phyloP scores from a whole-genome alignment of 2,113 vertebrate genomes.

The Tinamus guttatus region DNA sequence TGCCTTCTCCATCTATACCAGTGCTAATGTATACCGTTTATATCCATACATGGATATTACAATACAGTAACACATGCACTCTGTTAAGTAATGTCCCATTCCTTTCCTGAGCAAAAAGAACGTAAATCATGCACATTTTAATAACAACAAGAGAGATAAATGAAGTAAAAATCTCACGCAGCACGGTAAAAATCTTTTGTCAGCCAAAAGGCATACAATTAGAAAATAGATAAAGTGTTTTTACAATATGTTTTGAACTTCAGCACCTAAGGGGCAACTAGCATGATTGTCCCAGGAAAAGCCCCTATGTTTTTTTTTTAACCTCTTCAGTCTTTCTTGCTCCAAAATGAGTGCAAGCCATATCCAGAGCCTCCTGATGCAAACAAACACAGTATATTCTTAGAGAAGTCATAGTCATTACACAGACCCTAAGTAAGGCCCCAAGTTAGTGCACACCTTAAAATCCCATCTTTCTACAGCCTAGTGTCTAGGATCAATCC shows the following conservation, averaged over 20 bases:
- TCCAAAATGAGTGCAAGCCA: background rate
- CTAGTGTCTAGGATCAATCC: background rate
- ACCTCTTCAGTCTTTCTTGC: background rate
- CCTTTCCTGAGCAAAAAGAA: background rate
- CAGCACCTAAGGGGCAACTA: background rate
- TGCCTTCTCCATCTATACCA: conserved; percentile 10
- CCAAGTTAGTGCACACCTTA: too few relatives aligned
- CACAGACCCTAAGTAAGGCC: accelerated
- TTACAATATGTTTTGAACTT: too few relatives aligned
- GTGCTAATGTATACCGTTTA: background rate
- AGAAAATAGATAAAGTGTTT: background rate
- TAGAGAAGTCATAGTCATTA: background rate
- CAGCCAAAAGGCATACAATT: background rate
- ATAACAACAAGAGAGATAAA: background rate
- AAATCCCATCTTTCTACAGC: background rate
- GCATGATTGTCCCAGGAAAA: background rate
- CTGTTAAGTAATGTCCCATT: background rate
- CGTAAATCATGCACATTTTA: background rate
- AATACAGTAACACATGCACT: background rate
- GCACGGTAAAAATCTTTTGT: background rate
- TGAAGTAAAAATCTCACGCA: background rate
- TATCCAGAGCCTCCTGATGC: background rate
- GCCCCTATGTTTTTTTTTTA: background rate
- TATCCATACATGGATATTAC: background rate
- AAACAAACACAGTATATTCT: background rate